Evolutionary conservation across 2,113 vertebrate genomes (phyloP).

Genomic region (Spea multiplicata): DNA sequence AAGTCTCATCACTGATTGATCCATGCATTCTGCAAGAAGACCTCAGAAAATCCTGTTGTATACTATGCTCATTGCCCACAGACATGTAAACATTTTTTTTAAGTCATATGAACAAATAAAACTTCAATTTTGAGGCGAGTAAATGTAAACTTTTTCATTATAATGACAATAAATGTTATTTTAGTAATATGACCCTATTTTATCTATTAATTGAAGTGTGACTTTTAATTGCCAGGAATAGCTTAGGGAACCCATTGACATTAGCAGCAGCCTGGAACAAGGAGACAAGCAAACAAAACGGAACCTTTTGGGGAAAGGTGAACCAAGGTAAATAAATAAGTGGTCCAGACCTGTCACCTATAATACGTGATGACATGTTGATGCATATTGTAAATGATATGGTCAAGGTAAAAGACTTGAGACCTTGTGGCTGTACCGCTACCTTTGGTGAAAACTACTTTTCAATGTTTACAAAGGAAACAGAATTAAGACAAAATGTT

Average conservation of each 20-base stretch:
- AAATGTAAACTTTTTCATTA: no score
- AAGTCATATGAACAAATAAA: no score
- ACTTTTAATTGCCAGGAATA: slow-evolving; percentile 18
- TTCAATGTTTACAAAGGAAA: not conserved
- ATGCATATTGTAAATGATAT: slow-evolving; percentile 31
- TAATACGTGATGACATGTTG: slow-evolving; percentile 34
- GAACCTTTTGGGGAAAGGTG: slow-evolving; percentile 29
- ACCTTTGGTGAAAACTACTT: not conserved
- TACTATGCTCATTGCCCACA: no score
- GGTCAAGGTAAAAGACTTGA: slow-evolving; percentile 11
- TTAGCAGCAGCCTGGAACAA: slow-evolving; percentile 27
- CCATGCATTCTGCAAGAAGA: no score
- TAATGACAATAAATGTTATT: no score
- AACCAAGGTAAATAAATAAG: slow-evolving; percentile 36
- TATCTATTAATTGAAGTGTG: slow-evolving; percentile 11
- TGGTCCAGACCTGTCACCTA: slow-evolving; percentile 20
- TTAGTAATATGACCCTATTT: not conserved
- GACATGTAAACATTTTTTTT: no score
- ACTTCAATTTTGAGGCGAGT: no score
- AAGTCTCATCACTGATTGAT: no score
- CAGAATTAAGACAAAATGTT: not conserved
- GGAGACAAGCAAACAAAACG: slow-evolving; percentile 38
- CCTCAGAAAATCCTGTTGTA: no score
- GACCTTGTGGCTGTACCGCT: not conserved
- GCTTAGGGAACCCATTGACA: slow-evolving; percentile 24